Evolutionary conservation across 2,113 vertebrate genomes (phyloP).

Genomic region (Corythornis vintsioides): DNA sequence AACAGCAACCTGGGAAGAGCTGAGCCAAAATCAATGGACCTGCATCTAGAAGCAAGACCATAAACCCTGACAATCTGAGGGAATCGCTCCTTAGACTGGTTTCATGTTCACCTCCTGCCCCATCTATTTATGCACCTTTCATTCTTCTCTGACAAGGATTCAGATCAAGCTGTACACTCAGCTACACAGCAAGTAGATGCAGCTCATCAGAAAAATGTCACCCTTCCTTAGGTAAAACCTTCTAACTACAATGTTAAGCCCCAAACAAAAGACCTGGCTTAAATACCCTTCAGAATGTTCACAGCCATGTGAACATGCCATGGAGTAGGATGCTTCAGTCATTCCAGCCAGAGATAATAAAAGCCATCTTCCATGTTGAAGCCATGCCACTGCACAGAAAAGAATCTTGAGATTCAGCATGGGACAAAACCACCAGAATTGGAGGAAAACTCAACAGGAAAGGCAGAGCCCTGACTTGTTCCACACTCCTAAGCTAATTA

Average conservation of each 20-base stretch:
- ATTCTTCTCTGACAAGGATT: neutral
- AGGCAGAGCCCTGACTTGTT: neutral
- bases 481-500: neutral
- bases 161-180: neutral
- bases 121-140: neutral
- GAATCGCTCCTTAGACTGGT: too few relatives aligned
- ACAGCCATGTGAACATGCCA: neutral
- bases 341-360: neutral
- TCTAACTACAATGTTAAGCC: neutral
- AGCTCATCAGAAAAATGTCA: accelerated
- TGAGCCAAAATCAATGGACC: neutral
- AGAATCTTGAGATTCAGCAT: neutral
- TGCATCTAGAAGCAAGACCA: neutral
- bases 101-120: neutral
- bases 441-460: neutral
- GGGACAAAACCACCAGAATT: neutral
- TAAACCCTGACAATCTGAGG: neutral
- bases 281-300: neutral
- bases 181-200: neutral
- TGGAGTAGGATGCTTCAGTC: neutral
- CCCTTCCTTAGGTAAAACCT: neutral
- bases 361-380: neutral
- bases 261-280: neutral
- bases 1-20: neutral
- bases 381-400: neutral